Percentiles rank a stretch among this genome's conserved stretches.
Conservation (phyloP, 2,888 invertebrate genomes). For the Microplitis manilae region DNA sequence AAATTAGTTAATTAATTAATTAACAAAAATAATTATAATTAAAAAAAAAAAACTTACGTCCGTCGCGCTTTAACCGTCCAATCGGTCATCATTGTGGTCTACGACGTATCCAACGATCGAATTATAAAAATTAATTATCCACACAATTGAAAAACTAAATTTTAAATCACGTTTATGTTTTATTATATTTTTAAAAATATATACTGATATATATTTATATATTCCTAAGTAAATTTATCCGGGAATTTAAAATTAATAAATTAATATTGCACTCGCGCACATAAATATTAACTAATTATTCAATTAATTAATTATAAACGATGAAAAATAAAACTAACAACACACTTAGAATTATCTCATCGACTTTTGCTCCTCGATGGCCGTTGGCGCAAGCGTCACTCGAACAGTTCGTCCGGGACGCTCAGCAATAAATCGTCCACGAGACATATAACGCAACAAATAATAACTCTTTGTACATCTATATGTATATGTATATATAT, state of each 20-base stretch:
- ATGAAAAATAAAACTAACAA: constrained; percentile 4
- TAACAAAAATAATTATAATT: constrained; percentile 5
- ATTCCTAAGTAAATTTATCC: too few relatives aligned
- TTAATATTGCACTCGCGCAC: constrained; percentile 61
- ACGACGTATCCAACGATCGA: constrained; percentile 63
- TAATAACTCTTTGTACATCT: neutral
- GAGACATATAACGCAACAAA: constrained; percentile 46
- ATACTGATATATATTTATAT: constrained; percentile 9
- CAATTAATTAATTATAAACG: neutral
- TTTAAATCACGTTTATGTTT: neutral
- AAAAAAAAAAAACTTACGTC: constrained; percentile 65
- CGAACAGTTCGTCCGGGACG: constrained; percentile 47
- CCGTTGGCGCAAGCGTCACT: constrained; percentile 48
- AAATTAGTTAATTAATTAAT: neutral
- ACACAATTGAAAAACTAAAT: constrained; percentile 41
- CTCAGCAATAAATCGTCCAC: constrained; percentile 39
- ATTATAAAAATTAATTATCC: constrained; percentile 21
- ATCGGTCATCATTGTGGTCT: constrained; percentile 67
- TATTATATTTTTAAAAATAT: constrained; percentile 14
- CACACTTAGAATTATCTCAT: constrained; percentile 31
- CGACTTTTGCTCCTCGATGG: constrained; percentile 29
- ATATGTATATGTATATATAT: too few relatives aligned
- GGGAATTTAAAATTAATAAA: constrained; percentile 15
- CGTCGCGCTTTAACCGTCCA: constrained; percentile 70
- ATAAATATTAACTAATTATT: constrained; percentile 32